Conservation (phyloP, 2,888 invertebrate species). For the Rosalia funebris region DNA sequence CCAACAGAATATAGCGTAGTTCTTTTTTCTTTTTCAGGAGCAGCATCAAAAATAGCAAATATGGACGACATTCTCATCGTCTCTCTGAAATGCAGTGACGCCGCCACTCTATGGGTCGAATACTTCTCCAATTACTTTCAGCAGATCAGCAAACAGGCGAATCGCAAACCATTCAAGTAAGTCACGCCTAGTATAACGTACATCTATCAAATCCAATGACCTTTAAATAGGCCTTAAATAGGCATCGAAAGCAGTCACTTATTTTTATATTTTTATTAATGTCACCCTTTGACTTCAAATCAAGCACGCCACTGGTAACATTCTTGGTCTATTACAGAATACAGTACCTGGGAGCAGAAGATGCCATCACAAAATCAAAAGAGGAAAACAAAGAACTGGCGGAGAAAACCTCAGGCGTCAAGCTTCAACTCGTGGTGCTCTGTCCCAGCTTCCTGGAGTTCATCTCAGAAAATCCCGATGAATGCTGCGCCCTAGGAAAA, state of each 20-base stretch:
- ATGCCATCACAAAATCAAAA: constrained; percentile 65
- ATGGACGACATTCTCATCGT: constrained; percentile 87
- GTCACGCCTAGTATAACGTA: too few relatives aligned
- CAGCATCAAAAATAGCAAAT: constrained; percentile 59
- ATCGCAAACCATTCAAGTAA: constrained; percentile 81
- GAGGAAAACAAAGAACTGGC: constrained; percentile 66
- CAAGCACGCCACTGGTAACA: background rate
- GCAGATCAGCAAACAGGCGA: constrained; percentile 84
- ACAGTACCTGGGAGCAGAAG: constrained; percentile 79
- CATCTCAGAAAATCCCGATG: constrained; percentile 68
- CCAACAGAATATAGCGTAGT: too few relatives aligned
- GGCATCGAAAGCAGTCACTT: background rate
- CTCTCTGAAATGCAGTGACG: constrained; percentile 81
- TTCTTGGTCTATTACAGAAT: constrained; percentile 68
- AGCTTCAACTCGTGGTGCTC: constrained; percentile 82
- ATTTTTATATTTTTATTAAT: background rate
- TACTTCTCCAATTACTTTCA: constrained; percentile 86
- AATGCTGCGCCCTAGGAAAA: constrained; percentile 67
- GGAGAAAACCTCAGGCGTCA: constrained; percentile 72
- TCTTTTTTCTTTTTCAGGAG: too few relatives aligned
- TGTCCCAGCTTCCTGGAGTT: constrained; percentile 79
- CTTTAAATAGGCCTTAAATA: too few relatives aligned
- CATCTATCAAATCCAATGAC: too few relatives aligned
- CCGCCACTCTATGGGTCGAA: constrained; percentile 82
- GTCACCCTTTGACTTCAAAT: too few relatives aligned